These are phyloP conservation scores for Lepus townsendii DNA, from an alignment of 2,797 vertebrate genomes.

Conservation along the genomic window DNA sequence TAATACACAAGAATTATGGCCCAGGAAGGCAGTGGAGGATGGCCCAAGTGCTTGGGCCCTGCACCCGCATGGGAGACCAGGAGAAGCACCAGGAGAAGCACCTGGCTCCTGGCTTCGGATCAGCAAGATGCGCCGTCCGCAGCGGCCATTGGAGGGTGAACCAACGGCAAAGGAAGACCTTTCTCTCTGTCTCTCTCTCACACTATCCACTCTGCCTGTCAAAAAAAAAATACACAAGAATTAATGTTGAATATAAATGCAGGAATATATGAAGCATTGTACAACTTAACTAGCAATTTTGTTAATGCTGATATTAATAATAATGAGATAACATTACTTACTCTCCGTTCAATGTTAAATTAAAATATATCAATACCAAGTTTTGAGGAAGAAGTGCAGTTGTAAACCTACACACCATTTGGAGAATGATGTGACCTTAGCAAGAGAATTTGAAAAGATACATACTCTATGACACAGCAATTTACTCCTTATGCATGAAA, in stretches of 20 bases:
- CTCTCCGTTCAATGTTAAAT: not conserved
- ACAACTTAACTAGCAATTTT: not conserved
- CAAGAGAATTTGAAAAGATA: not conserved
- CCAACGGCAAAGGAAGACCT: too few species aligned
- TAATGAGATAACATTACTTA: not conserved
- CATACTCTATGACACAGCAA: not conserved
- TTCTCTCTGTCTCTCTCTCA: too few species aligned
- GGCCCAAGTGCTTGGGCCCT: too few species aligned
- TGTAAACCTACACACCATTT: not conserved
- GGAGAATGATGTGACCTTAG: not conserved
- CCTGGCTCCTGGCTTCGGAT: too few species aligned
- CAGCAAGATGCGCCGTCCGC: too few species aligned
- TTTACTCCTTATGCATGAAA: not conserved
- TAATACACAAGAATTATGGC: too few species aligned
- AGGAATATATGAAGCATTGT: not conserved
- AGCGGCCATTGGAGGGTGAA: too few species aligned
- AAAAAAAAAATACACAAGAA: not conserved
- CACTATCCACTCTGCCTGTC: too few species aligned
- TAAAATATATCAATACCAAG: not conserved
- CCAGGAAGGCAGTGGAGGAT: too few species aligned
- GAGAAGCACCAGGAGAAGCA: too few species aligned
- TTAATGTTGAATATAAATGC: not conserved
- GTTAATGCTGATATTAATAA: not conserved
- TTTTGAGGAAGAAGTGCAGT: not conserved
- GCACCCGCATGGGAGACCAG: too few species aligned